Evolutionary conservation across 2,888 invertebrate genomes (phyloP).

Genomic region (Heliconius hortense): DNA sequence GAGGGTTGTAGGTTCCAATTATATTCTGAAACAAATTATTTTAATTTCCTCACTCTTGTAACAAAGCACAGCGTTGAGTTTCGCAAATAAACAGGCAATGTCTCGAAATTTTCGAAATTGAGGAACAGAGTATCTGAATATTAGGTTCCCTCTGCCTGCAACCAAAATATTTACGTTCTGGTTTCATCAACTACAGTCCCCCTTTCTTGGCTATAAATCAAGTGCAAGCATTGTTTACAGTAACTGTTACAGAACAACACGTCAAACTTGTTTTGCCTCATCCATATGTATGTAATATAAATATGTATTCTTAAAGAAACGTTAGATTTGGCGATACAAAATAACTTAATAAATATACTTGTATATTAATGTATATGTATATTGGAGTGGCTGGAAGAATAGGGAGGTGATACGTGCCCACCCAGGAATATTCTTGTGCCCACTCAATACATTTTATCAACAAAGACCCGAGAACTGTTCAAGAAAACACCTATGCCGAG

Average conservation of each 20-base stretch:
- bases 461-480: too few relatives aligned
- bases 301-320: not conserved
- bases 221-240: conserved; percentile 31
- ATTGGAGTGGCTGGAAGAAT: too few relatives aligned
- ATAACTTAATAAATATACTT: too few relatives aligned
- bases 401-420: too few relatives aligned
- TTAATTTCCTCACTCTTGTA: not conserved
- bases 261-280: conserved; percentile 22
- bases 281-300: conserved; percentile 29
- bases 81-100: not conserved
- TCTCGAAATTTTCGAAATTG: not conserved
- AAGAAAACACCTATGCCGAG: too few relatives aligned
- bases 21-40: not conserved
- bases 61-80: not conserved
- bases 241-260: conserved; percentile 28
- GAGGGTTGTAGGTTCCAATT: too few relatives aligned
- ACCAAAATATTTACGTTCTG: not conserved
- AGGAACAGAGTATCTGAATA: not conserved
- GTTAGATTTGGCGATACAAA: too few relatives aligned
- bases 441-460: too few relatives aligned
- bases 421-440: too few relatives aligned
- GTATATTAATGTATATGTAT: too few relatives aligned
- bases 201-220: conserved; percentile 28
- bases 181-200: conserved; percentile 1
- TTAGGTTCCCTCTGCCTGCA: not conserved